A percentile compares a stretch with the other conserved stretches of the same genome.
These are phyloP conservation scores for Diplosoma virens DNA, from an alignment of 23 tunicate genomes.

Conservation along the genomic window DNA sequence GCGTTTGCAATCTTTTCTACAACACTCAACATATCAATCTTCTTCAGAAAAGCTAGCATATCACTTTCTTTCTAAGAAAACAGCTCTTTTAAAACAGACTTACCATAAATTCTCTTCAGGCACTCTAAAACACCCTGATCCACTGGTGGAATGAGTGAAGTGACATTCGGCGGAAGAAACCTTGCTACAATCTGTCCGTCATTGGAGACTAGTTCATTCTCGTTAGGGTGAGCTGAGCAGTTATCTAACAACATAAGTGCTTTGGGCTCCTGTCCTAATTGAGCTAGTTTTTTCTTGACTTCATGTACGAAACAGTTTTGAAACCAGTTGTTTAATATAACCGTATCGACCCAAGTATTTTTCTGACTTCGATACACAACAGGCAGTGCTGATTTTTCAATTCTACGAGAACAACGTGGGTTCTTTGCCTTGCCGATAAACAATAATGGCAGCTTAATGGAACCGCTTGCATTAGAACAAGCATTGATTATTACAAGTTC, in stretches of 20 bases:
- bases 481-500: neutral
- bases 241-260: constrained; percentile 20
- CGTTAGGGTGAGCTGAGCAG: constrained; percentile 36
- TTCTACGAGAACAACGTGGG: constrained; percentile 25
- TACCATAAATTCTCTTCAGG: no score
- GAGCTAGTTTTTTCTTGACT: neutral
- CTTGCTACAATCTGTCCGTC: constrained; percentile 21
- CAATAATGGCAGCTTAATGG: constrained; percentile 29
- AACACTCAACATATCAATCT: no score
- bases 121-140: no score
- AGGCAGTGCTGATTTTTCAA: constrained; percentile 16
- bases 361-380: constrained; percentile 8
- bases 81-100: no score
- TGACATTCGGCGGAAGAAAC: constrained; percentile 35
- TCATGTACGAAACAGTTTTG: constrained; percentile 21
- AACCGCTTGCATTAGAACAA: constrained; percentile 33
- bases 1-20: no score
- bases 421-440: constrained; percentile 27
- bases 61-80: no score
- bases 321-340: constrained; percentile 24
- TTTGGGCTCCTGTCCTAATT: constrained; percentile 17
- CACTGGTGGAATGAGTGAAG: no score
- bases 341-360: constrained; percentile 29
- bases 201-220: constrained; percentile 26
- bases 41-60: no score